Conservation (phyloP, 2,888 invertebrate species). For the Busseola fusca region DNA sequence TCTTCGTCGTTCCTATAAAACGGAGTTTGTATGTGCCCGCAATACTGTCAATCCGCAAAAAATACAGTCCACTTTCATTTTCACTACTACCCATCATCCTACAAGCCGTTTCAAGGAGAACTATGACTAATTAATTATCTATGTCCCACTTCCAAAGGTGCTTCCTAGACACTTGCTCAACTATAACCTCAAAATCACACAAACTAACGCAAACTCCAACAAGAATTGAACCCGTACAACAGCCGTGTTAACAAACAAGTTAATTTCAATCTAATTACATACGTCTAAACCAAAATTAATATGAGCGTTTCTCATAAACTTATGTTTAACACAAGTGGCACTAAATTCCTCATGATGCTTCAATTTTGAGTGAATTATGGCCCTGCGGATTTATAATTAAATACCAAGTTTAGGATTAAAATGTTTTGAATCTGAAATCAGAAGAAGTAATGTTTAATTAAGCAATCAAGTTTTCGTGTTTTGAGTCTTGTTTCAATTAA, state of each 20-base stretch:
- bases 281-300: conserved; percentile 61
- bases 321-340: conserved; percentile 44
- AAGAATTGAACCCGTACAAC: conserved; percentile 16
- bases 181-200: conserved; percentile 27
- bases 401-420: conserved; percentile 32
- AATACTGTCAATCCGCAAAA: no score
- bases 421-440: conserved; percentile 41
- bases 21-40: no score
- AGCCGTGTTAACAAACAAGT: conserved; percentile 52
- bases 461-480: conserved; percentile 23
- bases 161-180: conserved; percentile 3
- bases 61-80: no score
- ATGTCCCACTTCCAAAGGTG: background rate
- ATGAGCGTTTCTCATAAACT: conserved; percentile 59
- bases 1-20: no score
- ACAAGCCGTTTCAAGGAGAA: background rate
- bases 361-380: conserved; percentile 50
- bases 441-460: conserved; percentile 46
- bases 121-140: conserved; percentile 20
- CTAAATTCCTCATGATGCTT: conserved; percentile 44
- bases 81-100: background rate
- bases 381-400: conserved; percentile 39
- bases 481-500: conserved; percentile 37
- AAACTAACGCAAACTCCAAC: conserved; percentile 33
- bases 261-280: conserved; percentile 60